Evolutionary conservation across 2,113 vertebrate genomes (phyloP).

Genomic region (Heterotis niloticus): DNA sequence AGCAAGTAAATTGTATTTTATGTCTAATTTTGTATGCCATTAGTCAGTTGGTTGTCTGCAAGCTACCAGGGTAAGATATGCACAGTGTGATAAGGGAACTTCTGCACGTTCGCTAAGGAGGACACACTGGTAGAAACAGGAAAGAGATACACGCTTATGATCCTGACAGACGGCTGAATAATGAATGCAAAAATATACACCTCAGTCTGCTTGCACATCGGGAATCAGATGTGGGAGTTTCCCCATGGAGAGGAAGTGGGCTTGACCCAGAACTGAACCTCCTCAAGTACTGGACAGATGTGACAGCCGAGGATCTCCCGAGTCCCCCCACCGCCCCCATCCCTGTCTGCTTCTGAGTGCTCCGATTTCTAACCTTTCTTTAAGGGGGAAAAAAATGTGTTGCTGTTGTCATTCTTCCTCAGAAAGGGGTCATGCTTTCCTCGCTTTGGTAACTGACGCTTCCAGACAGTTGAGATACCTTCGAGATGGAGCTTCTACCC

Average conservation of each 20-base stretch:
- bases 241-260: conserved; percentile 9
- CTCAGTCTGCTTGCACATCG: not conserved
- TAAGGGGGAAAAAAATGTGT: not conserved
- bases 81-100: too few relatives aligned
- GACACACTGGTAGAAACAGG: not conserved
- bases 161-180: conserved; percentile 16
- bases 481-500: conserved; percentile 5
- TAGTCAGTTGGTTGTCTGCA: too few relatives aligned
- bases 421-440: not conserved
- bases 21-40: too few relatives aligned
- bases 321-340: not conserved
- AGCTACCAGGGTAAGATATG: too few relatives aligned
- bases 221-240: conserved; percentile 10
- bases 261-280: conserved; percentile 12
- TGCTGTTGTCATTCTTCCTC: not conserved
- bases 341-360: not conserved
- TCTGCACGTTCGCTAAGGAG: not conserved
- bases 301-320: conserved; percentile 9
- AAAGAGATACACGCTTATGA: not conserved
- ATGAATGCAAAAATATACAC: conserved; percentile 18
- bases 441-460: not conserved
- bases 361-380: conserved; percentile 17
- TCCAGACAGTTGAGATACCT: not conserved
- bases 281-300: conserved; percentile 10
- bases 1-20: too few relatives aligned